Conservation (phyloP, 2,888 invertebrate species). For the Gastracanthus pulcherrimus region DNA sequence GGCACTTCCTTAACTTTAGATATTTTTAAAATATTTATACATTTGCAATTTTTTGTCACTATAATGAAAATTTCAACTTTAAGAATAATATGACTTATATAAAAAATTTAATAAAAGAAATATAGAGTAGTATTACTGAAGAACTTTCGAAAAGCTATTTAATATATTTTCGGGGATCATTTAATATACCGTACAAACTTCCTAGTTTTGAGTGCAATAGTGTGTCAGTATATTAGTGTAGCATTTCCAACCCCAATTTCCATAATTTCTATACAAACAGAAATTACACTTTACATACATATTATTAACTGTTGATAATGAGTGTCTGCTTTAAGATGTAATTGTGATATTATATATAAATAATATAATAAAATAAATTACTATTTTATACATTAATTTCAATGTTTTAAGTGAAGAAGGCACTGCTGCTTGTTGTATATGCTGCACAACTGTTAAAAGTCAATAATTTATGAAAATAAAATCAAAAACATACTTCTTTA, state of each 20-base stretch:
- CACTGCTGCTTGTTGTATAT: constrained; percentile 66
- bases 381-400: neutral
- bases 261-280: constrained; percentile 1
- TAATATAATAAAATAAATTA: constrained; percentile 1
- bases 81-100: too few species aligned
- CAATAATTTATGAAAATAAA: neutral
- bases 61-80: too few species aligned
- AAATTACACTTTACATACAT: constrained; percentile 33
- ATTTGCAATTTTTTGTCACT: too few species aligned
- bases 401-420: constrained; percentile 43
- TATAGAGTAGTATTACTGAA: too few species aligned
- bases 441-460: constrained; percentile 57
- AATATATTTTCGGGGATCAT: too few species aligned
- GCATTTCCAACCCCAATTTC: constrained; percentile 4
- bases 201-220: too few species aligned
- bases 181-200: too few species aligned
- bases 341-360: constrained; percentile 18
- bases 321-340: constrained; percentile 45
- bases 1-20: too few species aligned
- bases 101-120: too few species aligned
- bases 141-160: too few species aligned
- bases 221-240: neutral
- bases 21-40: too few species aligned
- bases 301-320: constrained; percentile 15
- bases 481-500: neutral